These are phyloP conservation scores for Lagodon rhomboides DNA, from an alignment of 2,797 vertebrate genomes.

Conservation along the genomic window DNA sequence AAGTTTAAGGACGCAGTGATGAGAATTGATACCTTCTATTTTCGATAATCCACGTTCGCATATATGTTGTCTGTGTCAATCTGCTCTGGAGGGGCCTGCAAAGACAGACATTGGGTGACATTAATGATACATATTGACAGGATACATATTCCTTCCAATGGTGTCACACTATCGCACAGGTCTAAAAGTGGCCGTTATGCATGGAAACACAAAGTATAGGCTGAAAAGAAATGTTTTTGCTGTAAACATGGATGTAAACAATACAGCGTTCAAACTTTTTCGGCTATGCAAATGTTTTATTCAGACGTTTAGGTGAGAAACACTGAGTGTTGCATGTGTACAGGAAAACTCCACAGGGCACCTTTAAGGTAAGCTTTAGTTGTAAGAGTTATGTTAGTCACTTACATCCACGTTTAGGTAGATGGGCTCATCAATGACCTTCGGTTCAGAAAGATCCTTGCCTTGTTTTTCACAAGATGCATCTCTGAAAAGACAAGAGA, in stretches of 20 bases:
- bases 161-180: not conserved
- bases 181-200: not conserved
- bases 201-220: not conserved
- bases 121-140: not conserved
- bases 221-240: not conserved
- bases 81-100: constrained; percentile 45
- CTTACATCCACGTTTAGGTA: constrained; percentile 72
- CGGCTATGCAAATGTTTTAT: not conserved
- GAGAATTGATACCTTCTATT: not conserved
- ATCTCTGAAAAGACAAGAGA: constrained; percentile 49
- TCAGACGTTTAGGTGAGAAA: not conserved
- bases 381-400: not conserved
- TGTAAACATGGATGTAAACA: not conserved
- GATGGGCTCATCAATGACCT: constrained; percentile 67
- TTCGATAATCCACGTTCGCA: constrained; percentile 58
- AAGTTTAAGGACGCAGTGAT: not conserved
- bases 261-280: not conserved
- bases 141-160: not conserved
- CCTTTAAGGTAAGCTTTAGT: not conserved
- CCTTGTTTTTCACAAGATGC: constrained; percentile 1
- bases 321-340: not conserved
- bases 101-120: constrained; percentile 31
- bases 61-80: constrained; percentile 53
- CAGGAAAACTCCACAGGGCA: not conserved
- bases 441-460: constrained; percentile 16